Conservation (phyloP, 2,113 vertebrate genomes). For the Oryzias javanicus region DNA sequence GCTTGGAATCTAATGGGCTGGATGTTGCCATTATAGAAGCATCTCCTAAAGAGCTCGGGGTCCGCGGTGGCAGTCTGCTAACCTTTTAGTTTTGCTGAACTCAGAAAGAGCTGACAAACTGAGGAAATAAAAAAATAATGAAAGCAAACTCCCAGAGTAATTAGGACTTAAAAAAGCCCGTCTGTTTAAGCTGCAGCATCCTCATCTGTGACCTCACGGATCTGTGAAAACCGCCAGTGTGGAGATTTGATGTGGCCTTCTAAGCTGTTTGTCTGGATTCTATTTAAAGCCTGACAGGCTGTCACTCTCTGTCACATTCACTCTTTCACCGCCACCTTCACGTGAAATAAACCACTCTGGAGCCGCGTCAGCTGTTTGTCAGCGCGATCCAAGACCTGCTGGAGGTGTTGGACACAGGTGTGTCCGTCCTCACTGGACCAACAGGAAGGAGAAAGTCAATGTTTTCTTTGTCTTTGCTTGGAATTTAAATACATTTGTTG, state of each 20-base stretch:
- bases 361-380: not conserved
- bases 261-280: not conserved
- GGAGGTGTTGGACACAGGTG: too few species aligned
- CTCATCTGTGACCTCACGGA: not conserved
- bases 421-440: too few species aligned
- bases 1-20: not conserved
- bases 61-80: not conserved
- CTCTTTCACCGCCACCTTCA: not conserved
- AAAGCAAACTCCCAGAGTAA: not conserved
- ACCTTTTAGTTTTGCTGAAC: not conserved
- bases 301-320: constrained; percentile 1
- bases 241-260: not conserved
- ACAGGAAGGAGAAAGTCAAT: too few species aligned
- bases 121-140: not conserved
- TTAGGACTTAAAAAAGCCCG: not conserved
- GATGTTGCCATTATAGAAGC: not conserved
- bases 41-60: not conserved
- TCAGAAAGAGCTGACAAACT: not conserved
- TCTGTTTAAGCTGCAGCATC: not conserved
- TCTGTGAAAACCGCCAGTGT: not conserved
- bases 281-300: not conserved
- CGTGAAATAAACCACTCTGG: not conserved
- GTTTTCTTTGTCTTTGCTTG: too few species aligned
- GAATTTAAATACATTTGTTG: too few species aligned
- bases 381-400: not conserved